These are phyloP conservation scores for Aricia agestis DNA, from an alignment of 1,140 invertebrate species.

Conservation along the genomic window DNA sequence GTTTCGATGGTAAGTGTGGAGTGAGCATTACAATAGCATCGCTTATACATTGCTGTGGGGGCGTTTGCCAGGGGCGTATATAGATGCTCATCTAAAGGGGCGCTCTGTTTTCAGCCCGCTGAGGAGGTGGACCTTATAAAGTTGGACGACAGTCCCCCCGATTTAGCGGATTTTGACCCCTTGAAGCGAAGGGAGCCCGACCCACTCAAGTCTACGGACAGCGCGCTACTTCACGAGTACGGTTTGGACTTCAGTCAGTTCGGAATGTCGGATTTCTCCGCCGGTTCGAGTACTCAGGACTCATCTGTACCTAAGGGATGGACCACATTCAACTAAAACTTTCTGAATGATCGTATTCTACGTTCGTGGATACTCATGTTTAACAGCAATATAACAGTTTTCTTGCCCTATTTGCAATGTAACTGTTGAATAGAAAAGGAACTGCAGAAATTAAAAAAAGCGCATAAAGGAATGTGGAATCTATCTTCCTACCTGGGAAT, in stretches of 20 bases:
- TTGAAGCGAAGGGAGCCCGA: slow-evolving; percentile 52
- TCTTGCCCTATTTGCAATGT: too few relatives aligned
- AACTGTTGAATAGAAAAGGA: too few relatives aligned
- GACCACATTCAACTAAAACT: slow-evolving; percentile 64
- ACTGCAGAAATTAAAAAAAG: too few relatives aligned
- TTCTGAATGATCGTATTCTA: not conserved
- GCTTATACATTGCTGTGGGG: slow-evolving; percentile 18
- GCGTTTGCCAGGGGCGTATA: not conserved
- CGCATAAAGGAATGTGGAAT: too few relatives aligned
- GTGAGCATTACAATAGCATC: slow-evolving; percentile 15
- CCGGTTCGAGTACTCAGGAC: slow-evolving; percentile 42
- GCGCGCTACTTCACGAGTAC: slow-evolving; percentile 76
- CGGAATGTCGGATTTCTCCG: slow-evolving; percentile 48
- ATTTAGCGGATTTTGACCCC: slow-evolving; percentile 66
- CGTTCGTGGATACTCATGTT: not conserved
- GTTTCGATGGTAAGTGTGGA: slow-evolving; percentile 22
- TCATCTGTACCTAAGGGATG: slow-evolving; percentile 56
- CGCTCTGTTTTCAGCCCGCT: slow-evolving; percentile 55
- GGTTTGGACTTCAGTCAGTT: slow-evolving; percentile 76
- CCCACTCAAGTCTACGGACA: slow-evolving; percentile 61
- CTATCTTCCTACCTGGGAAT: too few relatives aligned
- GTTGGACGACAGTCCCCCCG: slow-evolving; percentile 62
- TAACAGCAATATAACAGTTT: too few relatives aligned
- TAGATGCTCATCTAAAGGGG: not conserved
- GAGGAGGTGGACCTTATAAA: slow-evolving; percentile 65